Conservation (phyloP, 2,113 vertebrate species). For the Azemiops feae region DNA sequence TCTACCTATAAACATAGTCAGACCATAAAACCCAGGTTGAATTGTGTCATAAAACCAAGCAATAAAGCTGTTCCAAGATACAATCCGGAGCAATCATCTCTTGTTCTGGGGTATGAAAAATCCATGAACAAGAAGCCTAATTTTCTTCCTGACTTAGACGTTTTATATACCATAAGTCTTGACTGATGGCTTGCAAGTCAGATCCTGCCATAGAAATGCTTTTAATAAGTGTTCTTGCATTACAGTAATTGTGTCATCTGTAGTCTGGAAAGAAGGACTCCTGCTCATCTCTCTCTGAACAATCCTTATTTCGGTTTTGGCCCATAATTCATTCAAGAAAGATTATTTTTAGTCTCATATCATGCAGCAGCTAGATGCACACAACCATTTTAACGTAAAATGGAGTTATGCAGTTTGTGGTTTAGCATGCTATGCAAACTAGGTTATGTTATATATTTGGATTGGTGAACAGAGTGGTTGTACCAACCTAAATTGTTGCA, state of each 20-base stretch:
- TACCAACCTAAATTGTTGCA: background rate
- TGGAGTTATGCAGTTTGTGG: background rate
- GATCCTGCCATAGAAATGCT: background rate
- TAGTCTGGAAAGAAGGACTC: background rate
- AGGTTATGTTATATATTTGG: background rate
- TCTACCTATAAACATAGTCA: background rate
- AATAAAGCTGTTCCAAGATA: background rate
- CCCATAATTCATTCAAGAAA: background rate
- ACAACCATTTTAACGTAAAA: background rate
- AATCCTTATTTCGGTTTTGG: background rate
- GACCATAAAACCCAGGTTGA: background rate
- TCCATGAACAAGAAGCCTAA: background rate
- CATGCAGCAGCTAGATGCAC: background rate
- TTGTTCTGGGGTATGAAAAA: background rate
- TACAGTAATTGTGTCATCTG: background rate
- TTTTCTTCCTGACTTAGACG: background rate
- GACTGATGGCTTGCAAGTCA: background rate
- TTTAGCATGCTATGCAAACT: background rate
- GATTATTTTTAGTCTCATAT: background rate
- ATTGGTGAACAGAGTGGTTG: background rate
- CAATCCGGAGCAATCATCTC: background rate
- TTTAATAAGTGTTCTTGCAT: background rate
- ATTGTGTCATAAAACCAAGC: background rate
- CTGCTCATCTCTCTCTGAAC: background rate
- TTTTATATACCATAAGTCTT: background rate